Percentiles rank a stretch among this genome's conserved stretches.
These are phyloP conservation scores for Stenodema calcarata DNA, from an alignment of 2,888 invertebrate species.

Conservation along the genomic window DNA sequence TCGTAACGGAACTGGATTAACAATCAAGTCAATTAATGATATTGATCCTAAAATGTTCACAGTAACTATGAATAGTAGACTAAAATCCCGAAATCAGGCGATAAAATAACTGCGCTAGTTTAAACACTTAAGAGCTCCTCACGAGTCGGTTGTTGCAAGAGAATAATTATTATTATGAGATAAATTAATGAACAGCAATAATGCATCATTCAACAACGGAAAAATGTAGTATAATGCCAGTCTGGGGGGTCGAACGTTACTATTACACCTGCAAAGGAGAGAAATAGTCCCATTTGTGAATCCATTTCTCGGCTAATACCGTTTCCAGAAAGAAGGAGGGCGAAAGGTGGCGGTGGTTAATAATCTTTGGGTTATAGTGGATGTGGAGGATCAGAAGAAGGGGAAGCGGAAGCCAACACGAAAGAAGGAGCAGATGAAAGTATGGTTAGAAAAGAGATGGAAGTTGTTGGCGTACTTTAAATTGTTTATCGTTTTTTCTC, in stretches of 20 bases:
- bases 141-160: too few species aligned
- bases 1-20: too few species aligned
- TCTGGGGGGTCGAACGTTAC: conserved; percentile 12
- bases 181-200: not conserved
- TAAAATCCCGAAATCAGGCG: too few species aligned
- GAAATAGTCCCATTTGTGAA: conserved; percentile 36
- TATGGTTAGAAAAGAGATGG: not conserved
- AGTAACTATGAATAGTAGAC: too few species aligned
- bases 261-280: conserved; percentile 25
- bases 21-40: too few species aligned
- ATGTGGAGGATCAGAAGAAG: not conserved
- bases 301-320: conserved; percentile 37
- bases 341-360: conserved; percentile 11
- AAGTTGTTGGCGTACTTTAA: conserved; percentile 28
- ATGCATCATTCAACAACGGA: not conserved
- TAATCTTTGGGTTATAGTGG: not conserved
- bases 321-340: not conserved
- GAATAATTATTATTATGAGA: too few species aligned
- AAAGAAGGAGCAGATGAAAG: not conserved
- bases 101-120: too few species aligned
- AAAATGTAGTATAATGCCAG: conserved; percentile 19
- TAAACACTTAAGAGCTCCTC: too few species aligned
- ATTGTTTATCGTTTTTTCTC: conserved; percentile 11
- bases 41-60: too few species aligned
- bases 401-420: not conserved